Base-by-base conservation (phyloP, 2,888 invertebrate genomes). In the Neoscelio sp. region DNA sequence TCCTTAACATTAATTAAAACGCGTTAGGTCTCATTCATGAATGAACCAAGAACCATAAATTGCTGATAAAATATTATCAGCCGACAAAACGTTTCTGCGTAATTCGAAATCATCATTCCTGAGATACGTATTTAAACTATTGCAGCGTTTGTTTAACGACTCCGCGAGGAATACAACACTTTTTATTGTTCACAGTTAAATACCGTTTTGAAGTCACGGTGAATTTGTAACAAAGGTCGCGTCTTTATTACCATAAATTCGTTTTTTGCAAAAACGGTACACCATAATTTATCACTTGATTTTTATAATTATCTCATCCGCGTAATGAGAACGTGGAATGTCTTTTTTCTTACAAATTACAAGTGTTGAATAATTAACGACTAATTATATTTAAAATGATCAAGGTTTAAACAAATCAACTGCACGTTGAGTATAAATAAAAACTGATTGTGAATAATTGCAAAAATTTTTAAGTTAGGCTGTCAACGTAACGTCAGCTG, bases 221-320 rank as follows among this genome's bases (percentile, higher is more conserved):
- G 42, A 46, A 65, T 65, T 67, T 18, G 44, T 67, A 67, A 68
- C 67, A 68, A 68, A 68, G 56, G 67, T 68, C 38, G 26, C 23
- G 12, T 17, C 13, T 5, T 18, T 2, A 13, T 30, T 23, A 38
- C 18, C 40, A 30, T 35, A 2, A 38, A 52, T 52, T 33, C 6
- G 12, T 30, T 46, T 67, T 58, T 68, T 58, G 7, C 23, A 2
- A 23, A 30, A 68, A 68, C 67, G 67, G 67, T 56, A 44, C 33
- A 67, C 35, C 35, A 17, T 56, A 67, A 67, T 67, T 56, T 54
- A 67, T 56, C 67, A 67, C 56, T 54, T 26, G 12, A 35, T 26
- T 67, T 67, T 42, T 46, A 40, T 35, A 67, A 26, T 20, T 26
- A 35, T 56, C 46, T 40, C 65, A 52, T 52, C 52, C 30, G n/a